These are phyloP conservation scores for Tethya wilhelma DNA, from an alignment of 37 sponge, comb jelly and placozoan species.

Conservation along the genomic window DNA sequence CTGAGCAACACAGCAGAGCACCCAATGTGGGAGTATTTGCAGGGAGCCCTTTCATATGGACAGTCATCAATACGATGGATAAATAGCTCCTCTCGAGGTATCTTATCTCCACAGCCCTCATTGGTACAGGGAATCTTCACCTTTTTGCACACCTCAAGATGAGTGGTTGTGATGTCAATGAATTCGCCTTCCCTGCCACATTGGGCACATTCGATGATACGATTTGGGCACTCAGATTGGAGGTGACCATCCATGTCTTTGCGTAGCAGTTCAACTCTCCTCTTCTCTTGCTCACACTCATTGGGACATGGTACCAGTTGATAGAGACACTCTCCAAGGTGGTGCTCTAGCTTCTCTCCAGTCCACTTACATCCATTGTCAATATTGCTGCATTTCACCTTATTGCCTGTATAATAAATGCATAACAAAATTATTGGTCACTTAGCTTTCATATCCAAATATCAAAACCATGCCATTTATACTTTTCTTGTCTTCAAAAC, in stretches of 20 bases:
- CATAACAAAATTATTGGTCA: no score
- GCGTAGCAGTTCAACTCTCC: not conserved
- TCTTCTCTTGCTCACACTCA: not conserved
- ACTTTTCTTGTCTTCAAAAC: no score
- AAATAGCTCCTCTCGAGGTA: not conserved
- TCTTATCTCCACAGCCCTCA: not conserved
- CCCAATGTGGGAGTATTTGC: not conserved
- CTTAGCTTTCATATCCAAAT: no score
- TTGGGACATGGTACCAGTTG: not conserved
- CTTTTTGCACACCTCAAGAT: not conserved
- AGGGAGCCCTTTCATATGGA: not conserved
- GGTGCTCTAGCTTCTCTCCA: not conserved
- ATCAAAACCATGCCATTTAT: no score
- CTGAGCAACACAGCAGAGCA: not conserved
- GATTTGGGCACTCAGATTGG: not conserved
- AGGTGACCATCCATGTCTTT: not conserved
- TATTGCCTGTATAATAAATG: no score
- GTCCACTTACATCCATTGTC: not conserved
- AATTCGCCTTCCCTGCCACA: not conserved
- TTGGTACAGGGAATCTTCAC: not conserved
- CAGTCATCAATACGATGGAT: not conserved
- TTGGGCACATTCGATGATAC: not conserved
- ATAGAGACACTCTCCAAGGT: not conserved
- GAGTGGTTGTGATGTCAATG: not conserved
- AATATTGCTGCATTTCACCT: constrained; percentile 1